Evolutionary conservation across 2,113 vertebrate genomes (phyloP).

Genomic region (Pagrus major): DNA sequence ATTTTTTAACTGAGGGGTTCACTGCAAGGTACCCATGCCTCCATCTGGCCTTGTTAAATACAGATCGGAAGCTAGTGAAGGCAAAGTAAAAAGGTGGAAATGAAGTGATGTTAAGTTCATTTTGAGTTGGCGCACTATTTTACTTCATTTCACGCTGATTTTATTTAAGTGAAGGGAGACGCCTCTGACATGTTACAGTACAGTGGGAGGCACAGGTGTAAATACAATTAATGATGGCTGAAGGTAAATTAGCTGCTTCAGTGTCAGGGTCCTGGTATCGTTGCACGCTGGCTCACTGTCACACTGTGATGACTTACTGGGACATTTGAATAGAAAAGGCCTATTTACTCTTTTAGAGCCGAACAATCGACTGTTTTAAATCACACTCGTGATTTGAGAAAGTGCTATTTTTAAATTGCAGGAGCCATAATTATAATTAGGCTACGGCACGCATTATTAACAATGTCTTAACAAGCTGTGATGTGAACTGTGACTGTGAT

Average conservation of each 20-base stretch:
- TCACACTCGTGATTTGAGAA: no score
- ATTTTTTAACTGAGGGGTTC: constrained; percentile 23
- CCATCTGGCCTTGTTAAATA: constrained; percentile 8
- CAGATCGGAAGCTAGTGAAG: neutral
- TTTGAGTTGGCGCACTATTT: neutral
- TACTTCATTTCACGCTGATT: neutral
- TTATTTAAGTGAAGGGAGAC: neutral
- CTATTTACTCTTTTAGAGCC: neutral
- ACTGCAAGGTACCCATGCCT: neutral
- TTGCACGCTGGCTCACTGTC: neutral
- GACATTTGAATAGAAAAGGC: neutral
- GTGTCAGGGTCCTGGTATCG: neutral
- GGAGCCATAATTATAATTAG: neutral
- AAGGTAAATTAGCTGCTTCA: no score
- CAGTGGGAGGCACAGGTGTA: neutral
- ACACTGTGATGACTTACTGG: neutral
- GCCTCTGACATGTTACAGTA: neutral
- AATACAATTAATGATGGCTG: neutral
- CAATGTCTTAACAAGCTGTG: constrained; percentile 3
- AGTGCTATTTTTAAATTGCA: neutral
- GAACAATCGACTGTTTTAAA: neutral
- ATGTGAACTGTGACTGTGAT: constrained; percentile 15
- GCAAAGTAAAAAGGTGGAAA: neutral
- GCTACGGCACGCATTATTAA: neutral
- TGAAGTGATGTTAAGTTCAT: neutral